Evolutionary conservation across 2,113 vertebrate species (phyloP).

Genomic region (Myiozetetes cayanensis): DNA sequence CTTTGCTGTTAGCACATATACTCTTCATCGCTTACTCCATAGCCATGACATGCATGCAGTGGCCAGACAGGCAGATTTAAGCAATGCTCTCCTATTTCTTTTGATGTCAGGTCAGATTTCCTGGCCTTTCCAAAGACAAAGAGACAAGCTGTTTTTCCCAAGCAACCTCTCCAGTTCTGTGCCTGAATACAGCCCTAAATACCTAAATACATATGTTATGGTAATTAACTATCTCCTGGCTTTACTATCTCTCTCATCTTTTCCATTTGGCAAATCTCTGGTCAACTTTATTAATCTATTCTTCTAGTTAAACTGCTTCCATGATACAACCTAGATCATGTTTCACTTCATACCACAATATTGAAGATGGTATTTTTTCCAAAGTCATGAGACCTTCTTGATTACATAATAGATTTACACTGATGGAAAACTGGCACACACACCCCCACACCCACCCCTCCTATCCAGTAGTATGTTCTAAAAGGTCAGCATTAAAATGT

Average conservation of each 20-base stretch:
- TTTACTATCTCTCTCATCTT: background rate
- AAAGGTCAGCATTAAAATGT: background rate
- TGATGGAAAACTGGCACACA: background rate
- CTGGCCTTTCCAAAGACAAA: background rate
- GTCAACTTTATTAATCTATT: background rate
- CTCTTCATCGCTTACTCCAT: background rate
- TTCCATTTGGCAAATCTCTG: background rate
- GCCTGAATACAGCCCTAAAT: background rate
- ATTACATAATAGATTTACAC: accelerated
- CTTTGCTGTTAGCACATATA: background rate
- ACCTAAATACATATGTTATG: background rate
- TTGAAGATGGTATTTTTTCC: background rate
- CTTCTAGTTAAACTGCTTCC: background rate
- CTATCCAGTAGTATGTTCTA: background rate
- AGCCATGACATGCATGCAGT: background rate
- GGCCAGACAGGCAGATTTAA: background rate
- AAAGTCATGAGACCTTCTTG: background rate
- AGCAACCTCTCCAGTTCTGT: background rate
- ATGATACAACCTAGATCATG: accelerated
- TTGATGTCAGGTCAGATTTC: background rate
- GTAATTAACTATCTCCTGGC: background rate
- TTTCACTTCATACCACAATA: background rate
- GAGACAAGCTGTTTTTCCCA: background rate
- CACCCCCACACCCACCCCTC: background rate
- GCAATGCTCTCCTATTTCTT: background rate